These are phyloP conservation scores for Melangyna quadrimaculata DNA, from an alignment of 2,888 invertebrate genomes.

Conservation along the genomic window DNA sequence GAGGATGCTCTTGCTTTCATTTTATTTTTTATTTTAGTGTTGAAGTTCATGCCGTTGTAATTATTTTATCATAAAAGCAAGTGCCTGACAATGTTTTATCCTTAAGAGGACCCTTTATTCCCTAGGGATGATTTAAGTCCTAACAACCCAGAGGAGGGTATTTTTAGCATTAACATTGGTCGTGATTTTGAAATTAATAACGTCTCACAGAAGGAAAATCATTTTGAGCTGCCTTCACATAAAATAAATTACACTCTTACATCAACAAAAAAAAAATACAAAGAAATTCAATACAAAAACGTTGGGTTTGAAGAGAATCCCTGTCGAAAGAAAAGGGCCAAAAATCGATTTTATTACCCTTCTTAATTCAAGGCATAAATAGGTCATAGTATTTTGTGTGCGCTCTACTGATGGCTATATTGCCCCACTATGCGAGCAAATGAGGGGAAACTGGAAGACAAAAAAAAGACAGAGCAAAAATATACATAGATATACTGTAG, in stretches of 20 bases:
- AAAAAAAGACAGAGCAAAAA: conserved; percentile 41
- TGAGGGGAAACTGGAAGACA: not conserved
- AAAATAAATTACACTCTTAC: conserved; percentile 40
- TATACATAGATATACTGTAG: not conserved
- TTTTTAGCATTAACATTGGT: not conserved
- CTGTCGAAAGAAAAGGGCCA: conserved; percentile 10
- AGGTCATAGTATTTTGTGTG: conserved; percentile 66
- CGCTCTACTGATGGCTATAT: conserved; percentile 63
- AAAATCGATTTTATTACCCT: conserved; percentile 64
- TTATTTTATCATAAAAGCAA: not conserved
- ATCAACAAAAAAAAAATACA: not conserved
- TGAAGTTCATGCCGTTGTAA: not conserved
- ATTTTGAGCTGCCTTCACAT: conserved; percentile 14
- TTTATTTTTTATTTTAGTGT: not conserved
- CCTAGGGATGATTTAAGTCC: not conserved
- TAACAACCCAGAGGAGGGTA: not conserved
- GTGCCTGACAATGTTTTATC: not conserved
- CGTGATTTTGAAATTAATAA: conserved; percentile 27
- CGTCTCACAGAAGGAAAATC: not conserved
- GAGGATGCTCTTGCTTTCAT: conserved; percentile 23
- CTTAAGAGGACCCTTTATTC: not conserved
- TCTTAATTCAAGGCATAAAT: conserved; percentile 53
- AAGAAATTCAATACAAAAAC: conserved; percentile 4
- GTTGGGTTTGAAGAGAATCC: conserved; percentile 45
- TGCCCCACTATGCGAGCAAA: conserved; percentile 43